These are phyloP conservation scores for Drosophila fungiperda DNA, from an alignment of 2,888 invertebrate species.

Conservation along the genomic window DNA sequence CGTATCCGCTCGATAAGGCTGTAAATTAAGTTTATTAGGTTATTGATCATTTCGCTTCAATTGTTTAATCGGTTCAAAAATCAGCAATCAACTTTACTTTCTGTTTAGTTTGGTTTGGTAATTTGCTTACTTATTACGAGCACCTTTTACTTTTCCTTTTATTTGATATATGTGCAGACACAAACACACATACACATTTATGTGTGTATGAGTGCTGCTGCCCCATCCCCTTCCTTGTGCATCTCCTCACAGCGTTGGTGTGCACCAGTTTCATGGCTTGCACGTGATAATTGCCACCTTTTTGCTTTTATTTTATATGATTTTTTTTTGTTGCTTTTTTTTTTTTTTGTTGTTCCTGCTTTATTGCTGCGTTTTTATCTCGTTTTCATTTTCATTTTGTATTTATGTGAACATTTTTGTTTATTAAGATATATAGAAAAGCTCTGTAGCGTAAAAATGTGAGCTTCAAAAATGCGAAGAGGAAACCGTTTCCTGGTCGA, in stretches of 20 bases:
- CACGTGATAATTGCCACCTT: constrained; percentile 70
- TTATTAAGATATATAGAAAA: constrained; percentile 26
- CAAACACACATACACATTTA: neutral
- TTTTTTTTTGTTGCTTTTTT: constrained; percentile 29
- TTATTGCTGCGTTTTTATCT: constrained; percentile 44
- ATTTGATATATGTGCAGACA: neutral
- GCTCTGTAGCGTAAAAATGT: constrained; percentile 68
- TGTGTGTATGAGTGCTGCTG: neutral
- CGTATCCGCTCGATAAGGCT: neutral
- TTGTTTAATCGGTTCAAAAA: constrained; percentile 13
- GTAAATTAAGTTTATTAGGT: neutral
- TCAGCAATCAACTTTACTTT: neutral
- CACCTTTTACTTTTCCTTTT: constrained; percentile 50
- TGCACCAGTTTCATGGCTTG: constrained; percentile 67
- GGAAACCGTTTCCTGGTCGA: constrained; percentile 67
- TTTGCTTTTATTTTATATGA: constrained; percentile 48
- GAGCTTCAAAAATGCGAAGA: constrained; percentile 47
- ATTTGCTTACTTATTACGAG: constrained; percentile 29
- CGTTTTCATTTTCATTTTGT: constrained; percentile 47
- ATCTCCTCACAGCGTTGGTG: constrained; percentile 9
- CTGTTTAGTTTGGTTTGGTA: constrained; percentile 35
- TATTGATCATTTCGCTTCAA: neutral
- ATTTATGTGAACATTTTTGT: constrained; percentile 8
- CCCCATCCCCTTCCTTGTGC: neutral
- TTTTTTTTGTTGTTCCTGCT: constrained; percentile 29